These are phyloP conservation scores for Oasisia sp. DNA, from an alignment of 2,888 invertebrate genomes.

Conservation along the genomic window DNA sequence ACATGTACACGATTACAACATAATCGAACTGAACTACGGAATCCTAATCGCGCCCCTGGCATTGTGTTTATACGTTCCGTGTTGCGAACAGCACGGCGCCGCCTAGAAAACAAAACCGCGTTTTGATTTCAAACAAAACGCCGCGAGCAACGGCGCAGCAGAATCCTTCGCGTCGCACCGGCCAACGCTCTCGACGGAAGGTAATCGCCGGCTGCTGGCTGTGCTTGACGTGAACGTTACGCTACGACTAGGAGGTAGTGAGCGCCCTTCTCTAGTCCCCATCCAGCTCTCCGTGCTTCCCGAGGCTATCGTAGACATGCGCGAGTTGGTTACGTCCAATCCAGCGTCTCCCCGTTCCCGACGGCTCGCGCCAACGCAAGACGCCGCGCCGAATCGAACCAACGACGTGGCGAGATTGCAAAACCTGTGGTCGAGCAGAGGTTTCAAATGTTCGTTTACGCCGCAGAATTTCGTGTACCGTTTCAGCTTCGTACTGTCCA, in stretches of 20 bases:
- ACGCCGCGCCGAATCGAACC: not conserved
- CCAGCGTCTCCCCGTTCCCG: not conserved
- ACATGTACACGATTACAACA: not conserved
- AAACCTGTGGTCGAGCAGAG: not conserved
- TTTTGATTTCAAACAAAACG: not conserved
- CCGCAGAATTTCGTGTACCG: not conserved
- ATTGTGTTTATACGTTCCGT: not conserved
- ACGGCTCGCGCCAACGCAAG: not conserved
- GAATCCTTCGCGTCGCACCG: not conserved
- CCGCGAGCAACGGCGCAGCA: not conserved
- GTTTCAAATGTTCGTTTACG: not conserved
- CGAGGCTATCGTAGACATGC: not conserved
- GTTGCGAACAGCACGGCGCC: not conserved
- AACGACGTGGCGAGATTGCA: not conserved
- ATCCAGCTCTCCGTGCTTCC: not conserved
- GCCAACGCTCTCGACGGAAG: not conserved
- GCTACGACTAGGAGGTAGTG: not conserved
- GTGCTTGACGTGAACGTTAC: not conserved
- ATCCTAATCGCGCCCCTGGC: not conserved
- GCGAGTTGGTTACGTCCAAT: not conserved
- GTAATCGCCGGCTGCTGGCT: not conserved
- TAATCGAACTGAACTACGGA: not conserved
- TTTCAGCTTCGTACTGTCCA: not conserved
- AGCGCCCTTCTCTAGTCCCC: not conserved
- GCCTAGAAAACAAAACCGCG: not conserved